Base-by-base conservation (phyloP, 2,113 vertebrate species). In the Bolborhynchus lineola region DNA sequence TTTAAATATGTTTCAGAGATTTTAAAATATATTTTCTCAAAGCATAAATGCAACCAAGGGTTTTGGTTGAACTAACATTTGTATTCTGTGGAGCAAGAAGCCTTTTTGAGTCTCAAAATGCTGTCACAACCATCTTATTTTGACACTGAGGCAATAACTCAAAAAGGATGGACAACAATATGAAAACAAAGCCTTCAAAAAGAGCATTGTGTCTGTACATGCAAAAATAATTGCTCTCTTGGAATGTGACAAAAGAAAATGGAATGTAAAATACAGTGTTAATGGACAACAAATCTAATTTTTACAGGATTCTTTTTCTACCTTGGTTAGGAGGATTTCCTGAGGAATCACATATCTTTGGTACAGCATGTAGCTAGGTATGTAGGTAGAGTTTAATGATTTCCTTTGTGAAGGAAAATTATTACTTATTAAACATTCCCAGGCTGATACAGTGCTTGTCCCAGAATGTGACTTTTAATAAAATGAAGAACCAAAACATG, bases 191-290 rank as follows among this genome's bases (percentile, higher is more conserved):
- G 33, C 68, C 60, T 88, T 93, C 90, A 90, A 76, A 90, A 93
- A 71, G 55, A 95, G 55, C 55, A 82, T 86, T 95, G 71, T 85
- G 94, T 68, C 93, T 94, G 55, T 78, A 94, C 88, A 86, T 52
- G 90, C 88, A 97, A 83, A 95, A 90, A 95, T 95, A 95, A 97
- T 96, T 94, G 62, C 88, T 82, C 95, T 82, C 90, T 81, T 96
- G 90, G 92, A 96, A 96, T 93, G 96, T 97, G 95, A 96, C 88
- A 92, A 90, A 96, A 97, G 88, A 92, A 96, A 96, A 97, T 94
- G 70, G 90, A 95, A 95, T 94, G 62, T 86, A 96, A 97, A 96
- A 93, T 81, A 86, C n/a, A 33, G 55, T 92, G 92, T 78, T 96
- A 96, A 90, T 76, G 71, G 94, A 80, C 82, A 93, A 88, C 86